Percentiles rank a stretch among this genome's conserved stretches.
phyloP scores from a whole-genome alignment of 2,888 invertebrate species.

The Scrobipalpa atriplicella region DNA sequence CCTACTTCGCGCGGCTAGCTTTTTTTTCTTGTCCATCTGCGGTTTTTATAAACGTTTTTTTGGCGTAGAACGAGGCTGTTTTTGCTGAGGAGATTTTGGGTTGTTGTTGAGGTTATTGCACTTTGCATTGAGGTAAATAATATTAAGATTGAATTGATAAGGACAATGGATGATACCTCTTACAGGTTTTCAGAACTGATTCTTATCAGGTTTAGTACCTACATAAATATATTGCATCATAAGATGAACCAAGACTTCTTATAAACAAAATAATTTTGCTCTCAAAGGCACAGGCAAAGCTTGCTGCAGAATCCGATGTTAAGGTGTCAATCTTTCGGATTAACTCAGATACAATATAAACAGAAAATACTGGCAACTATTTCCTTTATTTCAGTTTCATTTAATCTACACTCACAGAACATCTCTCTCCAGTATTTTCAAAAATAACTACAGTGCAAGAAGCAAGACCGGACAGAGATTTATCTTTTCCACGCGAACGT shows the following conservation, averaged over 20 bases:
- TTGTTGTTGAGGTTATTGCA: background rate
- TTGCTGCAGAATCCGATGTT: too few relatives aligned
- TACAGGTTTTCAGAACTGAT: background rate
- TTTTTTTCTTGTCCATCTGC: background rate
- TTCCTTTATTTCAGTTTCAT: too few relatives aligned
- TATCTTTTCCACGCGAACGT: conserved; percentile 26
- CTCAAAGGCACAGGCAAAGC: too few relatives aligned
- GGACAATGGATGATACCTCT: background rate
- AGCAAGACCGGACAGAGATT: background rate
- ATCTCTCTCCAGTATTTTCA: background rate
- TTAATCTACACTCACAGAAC: too few relatives aligned
- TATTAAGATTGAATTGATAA: conserved; percentile 4
- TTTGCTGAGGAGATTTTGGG: conserved; percentile 3
- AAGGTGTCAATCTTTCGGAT: too few relatives aligned
- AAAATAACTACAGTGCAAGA: background rate
- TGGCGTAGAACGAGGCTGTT: background rate
- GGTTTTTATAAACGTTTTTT: conserved; percentile 4
- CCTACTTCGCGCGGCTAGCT: background rate
- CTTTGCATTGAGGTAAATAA: background rate
- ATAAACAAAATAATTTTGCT: too few relatives aligned
- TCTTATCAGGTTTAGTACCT: background rate
- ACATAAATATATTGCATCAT: too few relatives aligned
- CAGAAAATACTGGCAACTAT: too few relatives aligned
- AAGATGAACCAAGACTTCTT: too few relatives aligned
- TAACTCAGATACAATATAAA: too few relatives aligned